These are phyloP conservation scores for Danio choprae DNA, from an alignment of 2,797 vertebrate genomes.

Conservation along the genomic window DNA sequence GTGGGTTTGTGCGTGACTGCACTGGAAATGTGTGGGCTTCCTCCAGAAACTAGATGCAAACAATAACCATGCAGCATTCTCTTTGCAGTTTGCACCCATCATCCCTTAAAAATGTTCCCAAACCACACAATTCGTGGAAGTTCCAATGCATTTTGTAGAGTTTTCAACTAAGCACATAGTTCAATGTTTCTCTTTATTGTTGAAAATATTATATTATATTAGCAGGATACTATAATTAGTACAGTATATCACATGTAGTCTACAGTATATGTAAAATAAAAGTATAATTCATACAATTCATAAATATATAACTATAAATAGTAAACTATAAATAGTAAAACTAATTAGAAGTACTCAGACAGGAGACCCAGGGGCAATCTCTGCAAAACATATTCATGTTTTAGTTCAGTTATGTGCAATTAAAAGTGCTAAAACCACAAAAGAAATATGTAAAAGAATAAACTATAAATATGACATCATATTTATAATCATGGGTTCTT, in stretches of 20 bases:
- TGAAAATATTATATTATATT: not conserved
- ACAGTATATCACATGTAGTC: no score
- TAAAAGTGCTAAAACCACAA: not conserved
- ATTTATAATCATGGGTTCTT: no score
- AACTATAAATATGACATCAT: not conserved
- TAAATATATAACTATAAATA: no score
- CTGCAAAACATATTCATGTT: not conserved
- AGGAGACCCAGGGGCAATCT: not conserved
- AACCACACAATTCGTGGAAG: not conserved
- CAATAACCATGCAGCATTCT: not conserved
- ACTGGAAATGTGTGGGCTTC: slow-evolving; percentile 39
- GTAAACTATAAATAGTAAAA: not conserved
- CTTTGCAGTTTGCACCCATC: not conserved
- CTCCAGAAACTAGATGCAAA: slow-evolving; percentile 31
- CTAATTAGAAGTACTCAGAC: not conserved
- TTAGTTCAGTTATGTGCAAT: not conserved
- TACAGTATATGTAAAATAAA: no score
- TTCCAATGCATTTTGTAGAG: not conserved
- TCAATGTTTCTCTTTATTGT: not conserved
- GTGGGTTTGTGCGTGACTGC: slow-evolving; percentile 47
- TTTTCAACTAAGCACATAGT: not conserved
- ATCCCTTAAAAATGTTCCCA: not conserved
- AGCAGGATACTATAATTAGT: not conserved
- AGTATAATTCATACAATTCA: no score
- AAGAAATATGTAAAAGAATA: not conserved